Conservation (phyloP, 2,888 invertebrate genomes). For the Molorchus minor region DNA sequence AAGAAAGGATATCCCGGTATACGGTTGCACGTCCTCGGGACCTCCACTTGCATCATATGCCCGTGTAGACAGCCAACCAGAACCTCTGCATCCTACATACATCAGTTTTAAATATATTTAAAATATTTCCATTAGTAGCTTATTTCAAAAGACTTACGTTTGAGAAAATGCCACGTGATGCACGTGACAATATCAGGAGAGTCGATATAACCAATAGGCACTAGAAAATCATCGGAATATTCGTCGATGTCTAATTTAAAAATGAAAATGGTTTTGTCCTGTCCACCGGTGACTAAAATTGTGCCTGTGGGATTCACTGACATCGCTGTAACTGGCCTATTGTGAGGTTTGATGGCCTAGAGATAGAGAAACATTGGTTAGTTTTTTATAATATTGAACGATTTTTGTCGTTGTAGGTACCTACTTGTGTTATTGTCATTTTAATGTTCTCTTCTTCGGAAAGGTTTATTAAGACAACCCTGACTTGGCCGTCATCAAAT, state of each 20-base stretch:
- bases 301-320: conserved; percentile 68
- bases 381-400: too few relatives aligned
- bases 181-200: conserved; percentile 71
- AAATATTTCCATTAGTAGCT: not conserved
- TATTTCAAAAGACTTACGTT: not conserved
- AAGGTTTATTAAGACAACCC: conserved; percentile 55
- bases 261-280: conserved; percentile 76
- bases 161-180: conserved; percentile 72
- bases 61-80: conserved; percentile 68
- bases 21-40: conserved; percentile 62
- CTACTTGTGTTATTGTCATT: conserved; percentile 37
- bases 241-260: conserved; percentile 63
- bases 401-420: not conserved
- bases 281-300: conserved; percentile 72
- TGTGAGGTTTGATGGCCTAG: conserved; percentile 74
- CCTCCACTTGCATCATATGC: conserved; percentile 65
- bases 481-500: conserved; percentile 77
- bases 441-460: conserved; percentile 24
- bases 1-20: conserved; percentile 64
- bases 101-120: too few relatives aligned
- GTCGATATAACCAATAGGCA: conserved; percentile 74
- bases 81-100: conserved; percentile 61
- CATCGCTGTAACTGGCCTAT: conserved; percentile 69
- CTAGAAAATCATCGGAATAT: conserved; percentile 61
- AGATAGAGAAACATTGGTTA: conserved; percentile 43